These are phyloP conservation scores for Drymonia ruficornis DNA, from an alignment of 2,888 invertebrate genomes.

Conservation along the genomic window DNA sequence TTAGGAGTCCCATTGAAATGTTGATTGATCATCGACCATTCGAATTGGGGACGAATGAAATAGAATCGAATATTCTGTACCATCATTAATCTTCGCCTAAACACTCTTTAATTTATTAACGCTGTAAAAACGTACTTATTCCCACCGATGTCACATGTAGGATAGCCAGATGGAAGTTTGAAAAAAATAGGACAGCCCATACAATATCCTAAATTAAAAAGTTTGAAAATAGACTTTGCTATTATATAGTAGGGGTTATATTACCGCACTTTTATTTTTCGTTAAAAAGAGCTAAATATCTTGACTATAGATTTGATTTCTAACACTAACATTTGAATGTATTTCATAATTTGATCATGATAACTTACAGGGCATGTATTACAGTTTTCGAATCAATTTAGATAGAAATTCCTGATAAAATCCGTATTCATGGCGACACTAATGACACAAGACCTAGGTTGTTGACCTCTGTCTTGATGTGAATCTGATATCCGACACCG, in stretches of 20 bases:
- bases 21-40: conserved; percentile 63
- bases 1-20: conserved; percentile 38
- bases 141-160: conserved; percentile 6
- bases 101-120: conserved; percentile 47
- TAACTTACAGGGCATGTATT: too few species aligned
- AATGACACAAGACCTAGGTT: conserved; percentile 1
- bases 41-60: conserved; percentile 53
- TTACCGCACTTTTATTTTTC: too few species aligned
- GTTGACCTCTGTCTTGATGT: conserved; percentile 3
- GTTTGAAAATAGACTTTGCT: too few species aligned
- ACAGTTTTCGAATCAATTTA: too few species aligned
- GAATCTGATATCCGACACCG: conserved; percentile 4
- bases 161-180: neutral
- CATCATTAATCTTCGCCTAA: conserved; percentile 60
- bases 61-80: conserved; percentile 49
- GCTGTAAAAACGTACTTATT: conserved; percentile 21
- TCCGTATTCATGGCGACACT: conserved; percentile 2
- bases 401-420: neutral
- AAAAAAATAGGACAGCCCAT: neutral
- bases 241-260: too few species aligned
- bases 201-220: too few species aligned
- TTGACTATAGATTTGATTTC: too few species aligned
- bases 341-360: too few species aligned
- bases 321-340: too few species aligned
- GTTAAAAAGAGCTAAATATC: too few species aligned